Evolutionary conservation across 2,888 invertebrate genomes (phyloP).

Genomic region (Coelogynopora nodosa): DNA sequence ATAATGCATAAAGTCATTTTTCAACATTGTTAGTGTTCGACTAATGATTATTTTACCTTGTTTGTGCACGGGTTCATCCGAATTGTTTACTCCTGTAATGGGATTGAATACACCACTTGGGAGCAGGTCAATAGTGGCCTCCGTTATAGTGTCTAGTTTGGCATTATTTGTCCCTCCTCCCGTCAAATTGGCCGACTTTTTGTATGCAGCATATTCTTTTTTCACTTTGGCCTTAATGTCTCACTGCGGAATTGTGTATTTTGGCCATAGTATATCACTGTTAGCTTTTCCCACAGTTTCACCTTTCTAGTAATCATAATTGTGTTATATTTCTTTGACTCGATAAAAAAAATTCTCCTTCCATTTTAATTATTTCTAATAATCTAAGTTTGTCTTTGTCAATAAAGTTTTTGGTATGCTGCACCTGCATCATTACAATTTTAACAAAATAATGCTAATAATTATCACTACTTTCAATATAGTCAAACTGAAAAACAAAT

Average conservation of each 20-base stretch:
- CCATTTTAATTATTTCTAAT: neutral
- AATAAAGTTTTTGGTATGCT: neutral
- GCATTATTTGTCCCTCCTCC: neutral
- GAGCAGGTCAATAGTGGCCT: neutral
- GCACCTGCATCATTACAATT: neutral
- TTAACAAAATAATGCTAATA: neutral
- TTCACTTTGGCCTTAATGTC: neutral
- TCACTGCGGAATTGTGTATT: neutral
- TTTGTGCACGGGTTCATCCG: neutral
- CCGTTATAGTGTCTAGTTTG: neutral
- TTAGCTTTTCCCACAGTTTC: neutral
- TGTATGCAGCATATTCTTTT: neutral
- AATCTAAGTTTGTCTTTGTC: neutral
- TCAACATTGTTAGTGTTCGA: neutral
- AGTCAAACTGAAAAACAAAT: neutral
- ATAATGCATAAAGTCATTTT: neutral
- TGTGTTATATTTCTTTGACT: neutral
- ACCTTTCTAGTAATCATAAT: neutral
- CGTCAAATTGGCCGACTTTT: neutral
- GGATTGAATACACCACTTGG: neutral
- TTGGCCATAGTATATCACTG: neutral
- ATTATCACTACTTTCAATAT: neutral
- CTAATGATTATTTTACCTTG: neutral
- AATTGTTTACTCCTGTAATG: neutral
- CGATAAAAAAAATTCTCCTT: neutral